phyloP scores from a whole-genome alignment of 2,888 invertebrate genomes.

The Eupithecia exiguata region DNA sequence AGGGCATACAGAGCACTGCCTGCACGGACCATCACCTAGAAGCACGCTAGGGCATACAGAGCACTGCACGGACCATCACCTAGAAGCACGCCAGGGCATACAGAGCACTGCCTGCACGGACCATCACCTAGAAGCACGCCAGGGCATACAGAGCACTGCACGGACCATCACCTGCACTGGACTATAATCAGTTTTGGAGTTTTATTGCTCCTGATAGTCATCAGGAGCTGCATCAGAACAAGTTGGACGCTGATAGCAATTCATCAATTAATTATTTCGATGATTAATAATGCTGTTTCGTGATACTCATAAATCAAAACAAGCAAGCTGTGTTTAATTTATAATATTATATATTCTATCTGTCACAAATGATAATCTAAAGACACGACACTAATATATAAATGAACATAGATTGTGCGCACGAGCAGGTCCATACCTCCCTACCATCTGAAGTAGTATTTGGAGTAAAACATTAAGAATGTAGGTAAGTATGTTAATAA shows the following conservation, averaged over 20 bases:
- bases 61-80: slow-evolving; percentile 28
- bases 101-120: neutral
- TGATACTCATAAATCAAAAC: neutral
- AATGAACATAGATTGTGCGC: neutral
- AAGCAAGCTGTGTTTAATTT: neutral
- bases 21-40: too few species aligned
- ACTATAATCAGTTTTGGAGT: slow-evolving; percentile 14
- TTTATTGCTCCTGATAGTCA: neutral
- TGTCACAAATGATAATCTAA: neutral
- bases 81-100: slow-evolving; percentile 28
- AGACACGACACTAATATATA: neutral
- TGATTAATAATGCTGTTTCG: neutral
- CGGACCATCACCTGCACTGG: neutral
- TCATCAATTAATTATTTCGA: neutral
- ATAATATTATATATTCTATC: neutral
- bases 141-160: neutral
- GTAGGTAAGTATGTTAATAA: neutral
- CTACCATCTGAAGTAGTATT: neutral
- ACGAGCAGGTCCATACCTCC: neutral
- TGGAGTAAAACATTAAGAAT: neutral
- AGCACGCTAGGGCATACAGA: slow-evolving; percentile 1
- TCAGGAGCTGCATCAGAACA: neutral
- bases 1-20: neutral
- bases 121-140: slow-evolving; percentile 39
- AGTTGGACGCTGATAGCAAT: neutral